Evolutionary conservation across 2,113 vertebrate species (phyloP).

Genomic region (Platichthys stellatus): DNA sequence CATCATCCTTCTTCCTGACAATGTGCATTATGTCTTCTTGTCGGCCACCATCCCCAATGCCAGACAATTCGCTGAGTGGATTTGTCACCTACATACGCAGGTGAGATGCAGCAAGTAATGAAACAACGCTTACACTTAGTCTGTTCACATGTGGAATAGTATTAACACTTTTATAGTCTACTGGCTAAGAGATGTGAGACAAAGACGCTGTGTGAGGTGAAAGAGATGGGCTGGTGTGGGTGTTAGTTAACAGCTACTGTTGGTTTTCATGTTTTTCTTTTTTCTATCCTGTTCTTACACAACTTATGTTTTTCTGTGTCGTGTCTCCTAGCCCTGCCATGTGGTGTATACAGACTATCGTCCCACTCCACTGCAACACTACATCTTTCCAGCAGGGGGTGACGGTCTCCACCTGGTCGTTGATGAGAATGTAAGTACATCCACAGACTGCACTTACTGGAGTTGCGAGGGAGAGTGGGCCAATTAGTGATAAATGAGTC

Average conservation of each 20-base stretch:
- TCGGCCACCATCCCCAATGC: slow-evolving; percentile 99
- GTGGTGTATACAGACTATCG: slow-evolving; percentile 98
- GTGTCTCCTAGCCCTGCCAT: slow-evolving; percentile 89
- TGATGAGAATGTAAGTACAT: slow-evolving; percentile 93
- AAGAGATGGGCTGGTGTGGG: too few relatives aligned
- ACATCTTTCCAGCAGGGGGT: slow-evolving; percentile 97
- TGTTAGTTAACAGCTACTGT: too few relatives aligned
- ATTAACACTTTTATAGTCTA: too few relatives aligned
- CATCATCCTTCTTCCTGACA: slow-evolving; percentile 98
- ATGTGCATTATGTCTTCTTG: slow-evolving; percentile 98
- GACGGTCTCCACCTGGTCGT: slow-evolving; percentile 98
- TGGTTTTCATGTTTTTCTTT: background rate
- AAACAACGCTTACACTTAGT: too few relatives aligned
- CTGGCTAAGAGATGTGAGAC: too few relatives aligned
- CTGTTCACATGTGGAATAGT: too few relatives aligned
- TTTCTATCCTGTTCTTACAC: too few relatives aligned
- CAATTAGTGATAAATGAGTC: background rate
- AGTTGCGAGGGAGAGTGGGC: background rate
- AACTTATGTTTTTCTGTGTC: slow-evolving; percentile 2
- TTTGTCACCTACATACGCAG: slow-evolving; percentile 98
- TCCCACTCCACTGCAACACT: slow-evolving; percentile 97
- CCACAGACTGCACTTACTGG: background rate
- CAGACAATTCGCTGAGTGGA: slow-evolving; percentile 98
- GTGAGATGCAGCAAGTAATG: slow-evolving; percentile 65
- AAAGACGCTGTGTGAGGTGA: background rate